Percentiles rank a stretch among this genome's conserved stretches.
Conservation (phyloP, 2,113 vertebrate species). For the Holacanthus passer region DNA sequence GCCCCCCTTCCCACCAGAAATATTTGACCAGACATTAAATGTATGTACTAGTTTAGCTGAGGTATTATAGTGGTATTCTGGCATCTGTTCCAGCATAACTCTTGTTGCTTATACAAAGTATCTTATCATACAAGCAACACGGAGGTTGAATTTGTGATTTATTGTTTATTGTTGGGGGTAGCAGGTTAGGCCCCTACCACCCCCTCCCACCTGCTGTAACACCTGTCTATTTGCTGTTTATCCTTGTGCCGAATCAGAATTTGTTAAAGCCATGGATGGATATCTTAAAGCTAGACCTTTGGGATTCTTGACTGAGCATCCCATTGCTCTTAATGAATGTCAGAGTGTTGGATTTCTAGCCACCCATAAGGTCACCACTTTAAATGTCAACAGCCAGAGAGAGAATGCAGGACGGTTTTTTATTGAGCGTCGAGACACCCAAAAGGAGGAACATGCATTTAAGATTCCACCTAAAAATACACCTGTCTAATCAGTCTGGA, state of each 20-base stretch:
- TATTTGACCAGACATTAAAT: no score
- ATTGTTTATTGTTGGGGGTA: no score
- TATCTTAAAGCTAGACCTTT: slow-evolving; percentile 27
- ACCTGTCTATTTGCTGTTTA: neutral
- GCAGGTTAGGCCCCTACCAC: neutral
- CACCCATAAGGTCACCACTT: slow-evolving; percentile 3
- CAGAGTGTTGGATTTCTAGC: slow-evolving; percentile 1
- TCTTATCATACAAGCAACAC: no score
- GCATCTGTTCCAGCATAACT: no score
- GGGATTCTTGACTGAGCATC: slow-evolving; percentile 31
- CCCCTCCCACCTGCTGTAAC: neutral
- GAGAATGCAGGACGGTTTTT: neutral
- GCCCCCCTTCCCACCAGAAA: no score
- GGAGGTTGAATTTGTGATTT: no score
- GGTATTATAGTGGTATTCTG: no score
- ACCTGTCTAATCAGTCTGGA: neutral
- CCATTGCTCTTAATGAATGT: slow-evolving; percentile 41
- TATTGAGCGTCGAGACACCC: neutral
- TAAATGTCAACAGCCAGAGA: slow-evolving; percentile 21
- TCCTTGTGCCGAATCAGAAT: neutral
- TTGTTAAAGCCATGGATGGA: neutral
- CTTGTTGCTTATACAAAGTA: no score
- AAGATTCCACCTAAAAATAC: slow-evolving; percentile 20
- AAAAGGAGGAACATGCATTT: neutral
- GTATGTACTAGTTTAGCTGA: no score